Evolutionary conservation across 2,888 invertebrate genomes (phyloP).

Genomic region (Cremastinae sp.): DNA sequence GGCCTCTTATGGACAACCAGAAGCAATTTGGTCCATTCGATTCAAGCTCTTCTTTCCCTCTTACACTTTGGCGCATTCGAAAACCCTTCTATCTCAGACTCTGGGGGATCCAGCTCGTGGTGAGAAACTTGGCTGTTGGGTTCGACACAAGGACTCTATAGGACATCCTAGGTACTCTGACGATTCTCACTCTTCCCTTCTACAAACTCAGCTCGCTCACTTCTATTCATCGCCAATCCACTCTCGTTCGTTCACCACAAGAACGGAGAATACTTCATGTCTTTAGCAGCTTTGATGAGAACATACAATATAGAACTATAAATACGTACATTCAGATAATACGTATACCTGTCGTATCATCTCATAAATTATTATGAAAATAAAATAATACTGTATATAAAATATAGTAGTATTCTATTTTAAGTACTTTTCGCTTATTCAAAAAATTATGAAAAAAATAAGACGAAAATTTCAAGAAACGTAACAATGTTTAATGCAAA

Average conservation of each 20-base stretch:
- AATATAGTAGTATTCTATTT: too few relatives aligned
- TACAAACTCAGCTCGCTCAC: conserved; percentile 23
- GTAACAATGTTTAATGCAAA: too few relatives aligned
- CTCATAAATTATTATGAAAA: too few relatives aligned
- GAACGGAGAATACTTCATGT: conserved; percentile 39
- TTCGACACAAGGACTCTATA: conserved; percentile 36
- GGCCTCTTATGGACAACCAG: conserved; percentile 32
- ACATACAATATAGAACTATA: conserved; percentile 27
- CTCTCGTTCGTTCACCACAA: conserved; percentile 31
- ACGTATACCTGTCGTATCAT: too few relatives aligned
- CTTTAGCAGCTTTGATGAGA: conserved; percentile 15
- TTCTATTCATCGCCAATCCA: conserved; percentile 42
- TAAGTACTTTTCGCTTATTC: too few relatives aligned
- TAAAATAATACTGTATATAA: too few relatives aligned
- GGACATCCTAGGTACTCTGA: conserved; percentile 44
- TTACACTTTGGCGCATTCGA: conserved; percentile 5
- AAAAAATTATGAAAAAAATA: too few relatives aligned
- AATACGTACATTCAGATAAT: too few relatives aligned
- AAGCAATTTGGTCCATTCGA: conserved; percentile 50
- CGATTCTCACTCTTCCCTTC: conserved; percentile 24
- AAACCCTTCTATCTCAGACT: conserved; percentile 26
- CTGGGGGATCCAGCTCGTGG: conserved; percentile 25
- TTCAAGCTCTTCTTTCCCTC: conserved; percentile 39
- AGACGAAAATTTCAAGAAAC: too few relatives aligned
- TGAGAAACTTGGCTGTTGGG: conserved; percentile 33